Evolutionary conservation across 2,797 vertebrate genomes (phyloP), one percentile per base, ranked within the genome.

Genomic region (Mormyrus proboscirostris): DNA sequence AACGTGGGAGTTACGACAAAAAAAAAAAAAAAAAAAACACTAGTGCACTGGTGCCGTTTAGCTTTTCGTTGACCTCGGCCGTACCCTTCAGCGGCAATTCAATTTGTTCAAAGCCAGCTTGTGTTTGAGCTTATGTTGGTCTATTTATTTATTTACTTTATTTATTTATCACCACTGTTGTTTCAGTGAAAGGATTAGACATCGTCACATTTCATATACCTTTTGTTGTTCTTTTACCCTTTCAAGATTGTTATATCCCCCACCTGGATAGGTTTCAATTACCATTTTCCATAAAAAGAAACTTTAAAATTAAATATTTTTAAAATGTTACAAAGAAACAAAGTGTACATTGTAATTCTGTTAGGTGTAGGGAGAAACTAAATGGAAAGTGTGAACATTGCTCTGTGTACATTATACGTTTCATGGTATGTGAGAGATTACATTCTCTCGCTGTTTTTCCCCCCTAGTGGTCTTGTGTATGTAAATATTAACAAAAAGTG

Each of bases 401-500:
- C 73, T 51, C 12, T 33, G 8, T 47, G 89, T 88, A 89, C 83
- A 89, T 89, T 91, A 90, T 91, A 89, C 86, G 90, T 95, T 93
- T 94, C 92, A 89, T 94, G 94, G 94, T 95, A 93, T 95, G 92
- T 94, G 94, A 94, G 92, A 92, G 92, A 89, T 93, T 92, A 93
- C 93, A 91, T 94, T 94, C 94, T 93, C 92, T 90, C 7, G 91
- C 89, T 53, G 89, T 57, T 89, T 88, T 73, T 90, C n/a, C 59
- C 59, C 84, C 59, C 62, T 95, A 96, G 91, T 92, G 91, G 95
- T 95, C 95, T 96, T 95, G 92, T 96, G 95, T 96, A 92, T 98
- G 97, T 99, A 98, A 96, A 99, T 98, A 98, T 96, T 95, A 92
- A 88, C 50, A 79, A 69, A 94, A 97, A 94, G 96, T 97, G 97